Evolutionary conservation across 2,888 invertebrate species (phyloP).

Genomic region (Agrochola lota): DNA sequence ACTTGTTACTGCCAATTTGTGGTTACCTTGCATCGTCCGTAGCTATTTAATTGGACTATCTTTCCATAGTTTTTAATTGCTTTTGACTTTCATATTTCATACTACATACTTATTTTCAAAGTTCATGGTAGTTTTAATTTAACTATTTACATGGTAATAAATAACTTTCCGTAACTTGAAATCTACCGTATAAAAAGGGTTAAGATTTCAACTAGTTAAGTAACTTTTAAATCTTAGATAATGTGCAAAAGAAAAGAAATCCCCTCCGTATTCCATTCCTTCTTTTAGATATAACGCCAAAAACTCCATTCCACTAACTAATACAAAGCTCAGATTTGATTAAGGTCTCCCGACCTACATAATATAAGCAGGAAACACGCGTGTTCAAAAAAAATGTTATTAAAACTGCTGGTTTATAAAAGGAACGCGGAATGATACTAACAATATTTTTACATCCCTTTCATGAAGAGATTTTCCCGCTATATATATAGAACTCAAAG

Average conservation of each 20-base stretch:
- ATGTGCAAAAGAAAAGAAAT: background rate
- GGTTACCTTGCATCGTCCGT: conserved; percentile 22
- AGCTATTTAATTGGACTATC: conserved; percentile 30
- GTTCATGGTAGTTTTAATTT: background rate
- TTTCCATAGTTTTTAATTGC: conserved; percentile 33
- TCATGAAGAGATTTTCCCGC: conserved; percentile 35
- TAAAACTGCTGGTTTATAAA: conserved; percentile 40
- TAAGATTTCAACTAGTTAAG: background rate
- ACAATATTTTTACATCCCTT: conserved; percentile 47
- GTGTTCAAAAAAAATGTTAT: conserved; percentile 36
- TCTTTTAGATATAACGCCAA: background rate
- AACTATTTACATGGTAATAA: background rate
- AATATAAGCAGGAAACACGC: background rate
- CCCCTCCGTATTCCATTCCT: background rate
- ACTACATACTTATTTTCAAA: background rate
- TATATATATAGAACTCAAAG: conserved; percentile 35
- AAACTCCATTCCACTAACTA: conserved; percentile 2
- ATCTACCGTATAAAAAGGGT: background rate
- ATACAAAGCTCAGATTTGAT: background rate
- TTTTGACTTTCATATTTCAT: conserved; percentile 15
- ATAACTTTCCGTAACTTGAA: conserved; percentile 9
- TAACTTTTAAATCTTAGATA: background rate
- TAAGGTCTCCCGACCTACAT: conserved; percentile 3
- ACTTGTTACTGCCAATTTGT: conserved; percentile 51
- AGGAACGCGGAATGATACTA: conserved; percentile 2